phyloP scores from a whole-genome alignment of 2,113 vertebrate genomes.

The Synodontis membranacea region DNA sequence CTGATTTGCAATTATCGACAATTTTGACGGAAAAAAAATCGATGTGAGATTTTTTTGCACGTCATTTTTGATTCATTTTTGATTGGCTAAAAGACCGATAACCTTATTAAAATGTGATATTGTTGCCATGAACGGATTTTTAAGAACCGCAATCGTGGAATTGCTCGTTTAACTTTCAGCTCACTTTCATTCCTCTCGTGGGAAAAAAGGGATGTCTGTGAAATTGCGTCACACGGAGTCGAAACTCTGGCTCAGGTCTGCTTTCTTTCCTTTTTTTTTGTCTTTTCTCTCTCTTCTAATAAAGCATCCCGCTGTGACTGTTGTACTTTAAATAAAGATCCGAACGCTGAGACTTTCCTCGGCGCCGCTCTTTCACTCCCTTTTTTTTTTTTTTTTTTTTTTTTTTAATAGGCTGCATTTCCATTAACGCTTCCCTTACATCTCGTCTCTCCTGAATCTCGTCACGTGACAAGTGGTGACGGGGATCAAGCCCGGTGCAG shows the following conservation, averaged over 20 bases:
- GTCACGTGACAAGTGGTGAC: background rate
- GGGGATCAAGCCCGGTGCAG: background rate
- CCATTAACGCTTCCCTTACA: background rate
- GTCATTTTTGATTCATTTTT: too few species aligned
- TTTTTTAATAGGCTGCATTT: background rate
- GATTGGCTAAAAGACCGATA: background rate
- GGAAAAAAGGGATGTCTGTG: background rate
- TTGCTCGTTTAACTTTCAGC: background rate
- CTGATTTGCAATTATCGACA: too few species aligned
- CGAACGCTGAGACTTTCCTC: background rate
- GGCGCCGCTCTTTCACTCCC: background rate
- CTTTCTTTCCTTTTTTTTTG: background rate
- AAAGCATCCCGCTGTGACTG: background rate
- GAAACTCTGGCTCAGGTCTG: background rate
- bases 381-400: too few species aligned
- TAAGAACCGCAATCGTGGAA: background rate
- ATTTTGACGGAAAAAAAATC: too few species aligned
- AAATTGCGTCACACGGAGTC: slow-evolving; percentile 13
- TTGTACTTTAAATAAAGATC: slow-evolving; percentile 18
- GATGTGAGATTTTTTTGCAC: too few species aligned
- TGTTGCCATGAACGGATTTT: background rate
- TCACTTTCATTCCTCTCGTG: background rate
- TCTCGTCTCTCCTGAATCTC: background rate
- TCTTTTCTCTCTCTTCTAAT: background rate
- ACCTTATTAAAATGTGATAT: background rate